Evolutionary conservation across 64 coral and sea anemone species (phyloP).

Genomic region (Acropora yongei): DNA sequence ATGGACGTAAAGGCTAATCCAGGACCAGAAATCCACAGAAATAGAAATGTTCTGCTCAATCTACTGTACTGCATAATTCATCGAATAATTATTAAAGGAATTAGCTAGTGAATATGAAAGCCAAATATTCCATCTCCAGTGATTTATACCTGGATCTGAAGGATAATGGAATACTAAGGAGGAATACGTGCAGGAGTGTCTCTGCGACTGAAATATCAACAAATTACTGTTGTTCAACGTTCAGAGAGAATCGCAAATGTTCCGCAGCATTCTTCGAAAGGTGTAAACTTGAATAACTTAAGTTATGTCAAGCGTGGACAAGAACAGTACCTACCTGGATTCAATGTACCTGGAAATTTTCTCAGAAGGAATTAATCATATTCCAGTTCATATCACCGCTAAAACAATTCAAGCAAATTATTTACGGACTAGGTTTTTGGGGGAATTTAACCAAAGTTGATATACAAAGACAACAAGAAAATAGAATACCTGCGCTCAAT

Average conservation of each 20-base stretch:
- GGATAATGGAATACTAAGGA: not conserved
- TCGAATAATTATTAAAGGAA: not conserved
- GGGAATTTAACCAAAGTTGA: not conserved
- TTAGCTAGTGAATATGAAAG: not conserved
- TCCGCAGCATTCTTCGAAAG: not conserved
- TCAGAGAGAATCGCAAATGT: not conserved
- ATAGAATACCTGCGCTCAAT: not conserved
- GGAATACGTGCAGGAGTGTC: conserved; percentile 4
- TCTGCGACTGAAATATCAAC: not conserved
- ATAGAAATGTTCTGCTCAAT: conserved; percentile 19
- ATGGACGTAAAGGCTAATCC: conserved; percentile 28
- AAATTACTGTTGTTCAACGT: not conserved
- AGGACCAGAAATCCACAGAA: conserved; percentile 30
- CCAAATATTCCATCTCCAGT: not conserved
- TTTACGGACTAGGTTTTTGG: not conserved
- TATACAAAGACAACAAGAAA: not conserved
- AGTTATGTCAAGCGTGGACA: not conserved
- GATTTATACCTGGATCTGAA: not conserved
- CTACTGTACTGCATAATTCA: not conserved
- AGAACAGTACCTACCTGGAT: not conserved
- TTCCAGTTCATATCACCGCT: conserved; percentile 7
- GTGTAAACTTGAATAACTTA: conserved; percentile 10
- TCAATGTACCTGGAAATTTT: not conserved
- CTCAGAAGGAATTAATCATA: not conserved
- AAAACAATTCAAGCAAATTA: not conserved